These are phyloP conservation scores for Centropristis striata DNA, from an alignment of 2,113 vertebrate species.

Conservation along the genomic window DNA sequence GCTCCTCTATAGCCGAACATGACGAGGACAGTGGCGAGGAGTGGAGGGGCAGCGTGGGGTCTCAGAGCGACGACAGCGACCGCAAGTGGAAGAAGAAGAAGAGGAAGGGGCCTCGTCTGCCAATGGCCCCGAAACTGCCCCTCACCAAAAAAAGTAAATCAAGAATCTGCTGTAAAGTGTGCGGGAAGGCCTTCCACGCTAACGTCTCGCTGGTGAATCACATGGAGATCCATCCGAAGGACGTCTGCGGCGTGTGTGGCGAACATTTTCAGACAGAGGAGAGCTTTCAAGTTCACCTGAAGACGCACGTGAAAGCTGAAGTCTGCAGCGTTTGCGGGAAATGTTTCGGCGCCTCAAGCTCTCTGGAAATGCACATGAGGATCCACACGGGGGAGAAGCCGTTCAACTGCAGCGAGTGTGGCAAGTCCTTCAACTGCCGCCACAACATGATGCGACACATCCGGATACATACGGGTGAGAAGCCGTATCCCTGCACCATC, in stretches of 20 bases:
- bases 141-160: conserved; percentile 7
- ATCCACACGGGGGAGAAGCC: conserved; percentile 75
- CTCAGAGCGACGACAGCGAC: conserved; percentile 36
- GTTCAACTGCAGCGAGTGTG: conserved; percentile 68
- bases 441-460: conserved; percentile 77
- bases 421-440: conserved; percentile 72
- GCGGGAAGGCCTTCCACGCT: conserved; percentile 61
- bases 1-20: background rate
- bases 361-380: conserved; percentile 65
- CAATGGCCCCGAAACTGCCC: background rate
- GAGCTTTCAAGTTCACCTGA: conserved; percentile 48
- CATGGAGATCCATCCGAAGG: conserved; percentile 61
- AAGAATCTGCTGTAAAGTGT: conserved; percentile 62
- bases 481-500: conserved; percentile 66
- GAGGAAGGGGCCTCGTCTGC: background rate
- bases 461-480: conserved; percentile 76
- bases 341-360: conserved; percentile 62
- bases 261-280: conserved; percentile 21
- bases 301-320: conserved; percentile 57
- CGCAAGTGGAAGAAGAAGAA: background rate
- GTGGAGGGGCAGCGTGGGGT: conserved; percentile 9
- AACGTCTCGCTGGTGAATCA: conserved; percentile 64
- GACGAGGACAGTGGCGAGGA: conserved; percentile 45
- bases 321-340: conserved; percentile 73
- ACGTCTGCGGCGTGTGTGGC: conserved; percentile 69